phyloP scores from a whole-genome alignment of 2,797 vertebrate species.

The Sylvilagus floridanus region DNA sequence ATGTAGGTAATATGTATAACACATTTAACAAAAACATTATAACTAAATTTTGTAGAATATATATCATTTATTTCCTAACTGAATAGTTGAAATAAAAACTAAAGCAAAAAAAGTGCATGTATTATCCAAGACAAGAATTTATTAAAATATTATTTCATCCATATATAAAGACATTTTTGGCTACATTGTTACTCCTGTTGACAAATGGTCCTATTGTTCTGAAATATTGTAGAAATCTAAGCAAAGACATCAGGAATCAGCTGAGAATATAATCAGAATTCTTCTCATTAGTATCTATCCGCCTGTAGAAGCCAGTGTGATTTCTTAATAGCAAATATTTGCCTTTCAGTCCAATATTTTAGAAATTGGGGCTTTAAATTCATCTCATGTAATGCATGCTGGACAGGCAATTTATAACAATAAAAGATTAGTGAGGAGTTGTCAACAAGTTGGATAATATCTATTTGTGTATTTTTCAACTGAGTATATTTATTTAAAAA shows the following conservation, averaged over 20 bases:
- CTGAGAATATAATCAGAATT: not conserved
- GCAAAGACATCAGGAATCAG: not conserved
- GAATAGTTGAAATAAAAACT: not conserved
- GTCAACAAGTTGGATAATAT: not conserved
- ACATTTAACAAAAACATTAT: not conserved
- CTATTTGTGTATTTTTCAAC: not conserved
- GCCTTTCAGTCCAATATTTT: not conserved
- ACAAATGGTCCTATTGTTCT: not conserved
- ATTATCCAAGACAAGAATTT: not conserved
- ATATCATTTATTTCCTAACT: not conserved
- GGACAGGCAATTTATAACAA: not conserved
- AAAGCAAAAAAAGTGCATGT: not conserved
- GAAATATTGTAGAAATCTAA: not conserved
- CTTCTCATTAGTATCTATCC: not conserved
- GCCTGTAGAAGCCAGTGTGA: not conserved
- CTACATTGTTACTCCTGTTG: not conserved
- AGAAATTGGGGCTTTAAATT: not conserved
- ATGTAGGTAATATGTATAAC: not conserved
- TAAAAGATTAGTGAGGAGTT: not conserved
- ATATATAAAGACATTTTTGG: not conserved
- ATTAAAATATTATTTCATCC: not conserved
- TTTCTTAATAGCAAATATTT: not conserved
- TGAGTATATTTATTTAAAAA: conserved; percentile 55
- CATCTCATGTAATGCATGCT: not conserved
- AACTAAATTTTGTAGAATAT: not conserved